Base-by-base conservation (phyloP, 2,888 invertebrate genomes). In the Macropis europaea region DNA sequence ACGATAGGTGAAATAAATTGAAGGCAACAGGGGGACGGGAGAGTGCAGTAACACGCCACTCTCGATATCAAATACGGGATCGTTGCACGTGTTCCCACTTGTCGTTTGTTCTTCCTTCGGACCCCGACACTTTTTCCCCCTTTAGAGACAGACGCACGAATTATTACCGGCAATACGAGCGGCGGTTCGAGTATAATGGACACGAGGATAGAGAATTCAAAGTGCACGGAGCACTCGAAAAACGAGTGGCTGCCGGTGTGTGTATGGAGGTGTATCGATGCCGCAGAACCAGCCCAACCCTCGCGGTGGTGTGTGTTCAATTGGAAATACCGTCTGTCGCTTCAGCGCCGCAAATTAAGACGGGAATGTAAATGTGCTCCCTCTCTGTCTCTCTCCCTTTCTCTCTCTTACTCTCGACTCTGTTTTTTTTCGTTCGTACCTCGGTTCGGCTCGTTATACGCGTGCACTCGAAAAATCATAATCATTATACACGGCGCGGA, bases 1-100 rank as follows among this genome's bases (percentile, higher is more conserved):
- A 57, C 53, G 67, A 40, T 60, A 72, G 43, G 60, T 64, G 53
- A 60, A 63, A 68, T 53, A 63, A 73, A 63, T 64, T 43, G 42
- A 34, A 42, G 22, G 38, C 60, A 76, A 53, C 42, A 43, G 52
- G 40, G 50, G 66, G 54, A 50, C 62, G 22, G 15, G 32, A 24
- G 40, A 34, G 48, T 32, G 32, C 47, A 19, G 57, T 64, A 60
- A 45, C 50, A 15, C 34, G 17, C 57, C 40, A 63, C 47, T 61
- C 50, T 52, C 67, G 56, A 67, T 74, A 73, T 68, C 70, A 59
- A 70, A 77, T 57, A 57, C 73, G 61, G 52, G 71, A 77, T 73
- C 77, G 77, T 77, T 69, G 73, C 63, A 54, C 74, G 64, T 68
- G 61, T 68, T 68, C 77, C 66, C 74, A 72, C 76, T 76, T 73